phyloP scores from a whole-genome alignment of 2,888 invertebrate genomes.

The Gasteruption jaculator region DNA sequence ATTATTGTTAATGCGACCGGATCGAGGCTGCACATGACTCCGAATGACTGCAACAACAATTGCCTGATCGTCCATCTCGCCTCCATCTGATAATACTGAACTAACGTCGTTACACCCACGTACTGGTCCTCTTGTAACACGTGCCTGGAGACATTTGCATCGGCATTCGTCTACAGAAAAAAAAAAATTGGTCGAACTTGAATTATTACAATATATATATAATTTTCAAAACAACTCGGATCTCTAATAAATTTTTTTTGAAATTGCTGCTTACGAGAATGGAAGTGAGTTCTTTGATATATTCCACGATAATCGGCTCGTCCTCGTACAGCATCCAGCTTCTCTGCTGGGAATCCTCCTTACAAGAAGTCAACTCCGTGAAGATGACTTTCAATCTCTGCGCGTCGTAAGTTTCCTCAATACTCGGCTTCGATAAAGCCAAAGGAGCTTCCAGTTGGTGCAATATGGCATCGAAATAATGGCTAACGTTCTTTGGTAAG shows the following conservation, averaged over 20 bases:
- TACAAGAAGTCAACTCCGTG: conserved; percentile 79
- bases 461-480: conserved; percentile 57
- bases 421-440: conserved; percentile 62
- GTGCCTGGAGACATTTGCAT: conserved; percentile 80
- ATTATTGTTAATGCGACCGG: conserved; percentile 76
- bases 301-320: conserved; percentile 81
- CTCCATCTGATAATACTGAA: conserved; percentile 96
- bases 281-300: conserved; percentile 76
- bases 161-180: conserved; percentile 79
- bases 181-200: conserved; percentile 14
- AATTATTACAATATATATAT: conserved; percentile 2
- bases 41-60: conserved; percentile 78
- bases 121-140: conserved; percentile 82
- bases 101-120: conserved; percentile 76
- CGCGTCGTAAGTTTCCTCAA: conserved; percentile 81
- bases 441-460: conserved; percentile 61
- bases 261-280: conserved; percentile 61
- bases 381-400: conserved; percentile 78
- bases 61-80: conserved; percentile 81
- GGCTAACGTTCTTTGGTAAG: conserved; percentile 59
- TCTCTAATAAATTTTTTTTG: neutral
- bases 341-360: conserved; percentile 92
- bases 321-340: conserved; percentile 96
- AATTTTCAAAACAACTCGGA: neutral
- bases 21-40: conserved; percentile 82